Conservation (phyloP, 2,797 vertebrate species). For the Uromys caudimaculatus region DNA sequence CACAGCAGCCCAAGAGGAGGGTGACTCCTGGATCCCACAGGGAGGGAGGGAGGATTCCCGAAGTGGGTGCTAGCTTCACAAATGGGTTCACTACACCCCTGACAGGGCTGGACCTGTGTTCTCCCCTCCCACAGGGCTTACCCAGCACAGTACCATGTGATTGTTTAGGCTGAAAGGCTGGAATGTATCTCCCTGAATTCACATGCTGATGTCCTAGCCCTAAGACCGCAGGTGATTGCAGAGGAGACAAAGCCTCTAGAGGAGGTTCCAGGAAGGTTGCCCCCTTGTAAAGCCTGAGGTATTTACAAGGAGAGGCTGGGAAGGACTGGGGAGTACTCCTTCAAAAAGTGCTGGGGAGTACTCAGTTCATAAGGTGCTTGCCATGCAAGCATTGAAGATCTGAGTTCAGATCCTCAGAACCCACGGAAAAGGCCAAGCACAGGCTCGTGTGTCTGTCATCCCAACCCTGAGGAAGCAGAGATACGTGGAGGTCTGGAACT, state of each 20-base stretch:
- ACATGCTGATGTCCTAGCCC: neutral
- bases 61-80: neutral
- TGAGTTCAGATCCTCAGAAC: neutral
- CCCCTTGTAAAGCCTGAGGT: neutral
- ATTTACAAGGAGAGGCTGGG: neutral
- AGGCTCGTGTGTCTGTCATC: neutral
- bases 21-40: neutral
- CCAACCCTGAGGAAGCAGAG: neutral
- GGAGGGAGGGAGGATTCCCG: fast-evolving
- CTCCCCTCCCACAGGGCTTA: neutral
- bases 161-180: neutral
- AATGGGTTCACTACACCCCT: neutral
- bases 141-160: no score
- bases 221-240: neutral
- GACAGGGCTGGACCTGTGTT: neutral
- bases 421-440: neutral
- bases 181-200: neutral
- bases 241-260: neutral
- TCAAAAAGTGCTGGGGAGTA: no score
- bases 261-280: no score
- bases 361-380: neutral
- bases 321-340: neutral
- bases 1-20: neutral
- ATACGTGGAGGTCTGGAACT: neutral
- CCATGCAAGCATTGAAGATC: neutral